phyloP scores from a whole-genome alignment of 2,113 vertebrate genomes.

The Montifringilla adamsi region DNA sequence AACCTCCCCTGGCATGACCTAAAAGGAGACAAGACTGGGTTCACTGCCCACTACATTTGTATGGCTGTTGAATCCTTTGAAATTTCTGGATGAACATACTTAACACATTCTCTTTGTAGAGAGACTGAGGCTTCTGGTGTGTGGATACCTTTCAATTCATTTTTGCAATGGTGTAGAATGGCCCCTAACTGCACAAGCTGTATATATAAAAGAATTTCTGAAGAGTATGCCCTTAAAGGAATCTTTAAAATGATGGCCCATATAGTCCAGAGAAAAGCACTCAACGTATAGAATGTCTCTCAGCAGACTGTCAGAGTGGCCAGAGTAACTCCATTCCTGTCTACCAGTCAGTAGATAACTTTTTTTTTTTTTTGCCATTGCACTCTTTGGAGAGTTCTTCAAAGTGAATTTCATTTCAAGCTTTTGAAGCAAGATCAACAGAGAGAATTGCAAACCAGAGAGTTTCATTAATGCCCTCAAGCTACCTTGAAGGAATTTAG shows the following conservation, averaged over 20 bases:
- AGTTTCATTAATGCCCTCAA: conserved; percentile 83
- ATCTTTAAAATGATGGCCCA: background rate
- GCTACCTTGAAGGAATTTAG: conserved; percentile 76
- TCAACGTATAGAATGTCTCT: background rate
- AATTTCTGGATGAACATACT: background rate
- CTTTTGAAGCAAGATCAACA: conserved; percentile 80
- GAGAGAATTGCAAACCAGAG: conserved; percentile 86
- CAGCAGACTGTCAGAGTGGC: background rate
- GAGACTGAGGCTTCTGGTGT: background rate
- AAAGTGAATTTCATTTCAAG: conserved; percentile 74
- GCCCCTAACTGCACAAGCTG: background rate
- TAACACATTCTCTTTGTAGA: background rate
- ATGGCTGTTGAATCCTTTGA: background rate
- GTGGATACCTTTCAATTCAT: background rate
- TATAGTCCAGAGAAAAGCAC: background rate
- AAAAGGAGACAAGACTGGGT: background rate
- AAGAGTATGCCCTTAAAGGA: background rate
- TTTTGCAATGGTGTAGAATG: background rate
- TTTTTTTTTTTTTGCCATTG: background rate
- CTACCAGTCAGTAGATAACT: background rate
- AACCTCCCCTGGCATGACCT: background rate
- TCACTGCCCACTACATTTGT: background rate
- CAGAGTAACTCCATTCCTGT: background rate
- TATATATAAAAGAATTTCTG: background rate
- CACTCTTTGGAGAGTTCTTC: conserved; percentile 46